Percentiles rank a stretch among this genome's conserved stretches.
These are phyloP conservation scores for Drosophila mauritiana DNA, from an alignment of 1,140 invertebrate genomes.

Conservation along the genomic window DNA sequence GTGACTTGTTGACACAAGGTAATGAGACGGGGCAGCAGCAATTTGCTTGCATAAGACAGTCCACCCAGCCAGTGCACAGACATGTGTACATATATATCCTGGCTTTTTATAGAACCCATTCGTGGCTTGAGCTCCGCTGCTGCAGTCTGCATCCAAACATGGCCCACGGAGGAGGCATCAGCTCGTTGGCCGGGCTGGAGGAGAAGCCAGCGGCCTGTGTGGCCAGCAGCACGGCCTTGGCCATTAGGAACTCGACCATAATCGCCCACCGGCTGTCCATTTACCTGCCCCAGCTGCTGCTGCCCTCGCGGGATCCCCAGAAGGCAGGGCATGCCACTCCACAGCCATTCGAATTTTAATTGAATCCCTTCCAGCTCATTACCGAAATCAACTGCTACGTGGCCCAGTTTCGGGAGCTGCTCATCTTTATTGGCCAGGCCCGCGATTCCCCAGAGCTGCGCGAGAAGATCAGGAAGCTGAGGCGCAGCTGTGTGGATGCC, in stretches of 20 bases:
- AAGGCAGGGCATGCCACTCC: slow-evolving; percentile 38
- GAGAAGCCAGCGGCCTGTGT: slow-evolving; percentile 56
- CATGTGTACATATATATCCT: slow-evolving; percentile 7
- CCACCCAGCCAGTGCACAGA: slow-evolving; percentile 4
- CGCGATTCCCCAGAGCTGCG: slow-evolving; percentile 93
- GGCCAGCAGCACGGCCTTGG: slow-evolving; percentile 71
- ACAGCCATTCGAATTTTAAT: neutral
- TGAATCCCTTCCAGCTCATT: slow-evolving; percentile 88
- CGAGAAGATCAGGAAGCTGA: slow-evolving; percentile 93
- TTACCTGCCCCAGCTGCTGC: slow-evolving; percentile 68
- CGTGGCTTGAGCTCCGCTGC: slow-evolving; percentile 16
- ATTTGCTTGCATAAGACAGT: slow-evolving; percentile 76
- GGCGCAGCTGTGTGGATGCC: slow-evolving; percentile 92
- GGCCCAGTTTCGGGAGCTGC: slow-evolving; percentile 93
- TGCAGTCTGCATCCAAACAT: slow-evolving; percentile 67
- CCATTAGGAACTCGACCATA: slow-evolving; percentile 75
- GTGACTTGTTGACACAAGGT: slow-evolving; percentile 81
- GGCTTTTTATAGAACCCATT: slow-evolving; percentile 72
- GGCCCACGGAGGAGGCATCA: slow-evolving; percentile 32
- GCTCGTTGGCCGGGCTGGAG: slow-evolving; percentile 18
- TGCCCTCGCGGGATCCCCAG: slow-evolving; percentile 69
- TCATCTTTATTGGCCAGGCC: slow-evolving; percentile 94
- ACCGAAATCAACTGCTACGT: slow-evolving; percentile 94
- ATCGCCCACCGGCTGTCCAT: slow-evolving; percentile 76
- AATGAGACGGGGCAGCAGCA: slow-evolving; percentile 73